Percentiles rank a stretch among this genome's conserved stretches.
Conservation (phyloP, 2,113 vertebrate species). For the Pteropus alecto region DNA sequence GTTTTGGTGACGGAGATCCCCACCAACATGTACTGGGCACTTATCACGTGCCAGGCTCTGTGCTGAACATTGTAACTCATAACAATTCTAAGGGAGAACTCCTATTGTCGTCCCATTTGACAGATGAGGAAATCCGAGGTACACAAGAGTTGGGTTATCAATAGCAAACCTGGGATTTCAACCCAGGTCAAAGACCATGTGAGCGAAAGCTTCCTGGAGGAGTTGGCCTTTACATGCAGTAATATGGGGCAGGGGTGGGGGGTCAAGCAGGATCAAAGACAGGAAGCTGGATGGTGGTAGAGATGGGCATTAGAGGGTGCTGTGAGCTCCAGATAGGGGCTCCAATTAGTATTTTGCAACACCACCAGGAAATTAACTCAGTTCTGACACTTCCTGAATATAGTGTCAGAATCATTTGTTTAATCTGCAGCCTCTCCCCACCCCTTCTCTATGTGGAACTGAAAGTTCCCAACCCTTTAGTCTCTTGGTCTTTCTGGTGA, state of each 20-base stretch:
- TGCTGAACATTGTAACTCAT: neutral
- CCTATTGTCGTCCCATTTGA: neutral
- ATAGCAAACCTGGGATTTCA: neutral
- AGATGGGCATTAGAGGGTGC: neutral
- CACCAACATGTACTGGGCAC: neutral
- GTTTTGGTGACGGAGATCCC: neutral
- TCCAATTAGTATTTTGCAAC: neutral
- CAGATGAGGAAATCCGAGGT: neutral
- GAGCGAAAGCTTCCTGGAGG: neutral
- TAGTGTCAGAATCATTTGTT: neutral
- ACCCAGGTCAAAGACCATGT: neutral
- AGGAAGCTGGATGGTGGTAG: neutral
- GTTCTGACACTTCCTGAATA: too few relatives aligned
- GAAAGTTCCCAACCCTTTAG: neutral
- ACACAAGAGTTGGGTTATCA: neutral
- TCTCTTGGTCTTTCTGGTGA: neutral
- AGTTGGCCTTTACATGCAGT: neutral
- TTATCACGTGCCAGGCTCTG: neutral
- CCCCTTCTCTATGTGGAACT: neutral
- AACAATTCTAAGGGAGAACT: neutral
- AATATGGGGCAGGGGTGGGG: too few relatives aligned
- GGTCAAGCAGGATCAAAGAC: neutral
- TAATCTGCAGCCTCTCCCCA: neutral
- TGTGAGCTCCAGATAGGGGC: neutral
- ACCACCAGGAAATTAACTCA: neutral